phyloP scores from a whole-genome alignment of 2,797 vertebrate species.

The Halcyon badia region DNA sequence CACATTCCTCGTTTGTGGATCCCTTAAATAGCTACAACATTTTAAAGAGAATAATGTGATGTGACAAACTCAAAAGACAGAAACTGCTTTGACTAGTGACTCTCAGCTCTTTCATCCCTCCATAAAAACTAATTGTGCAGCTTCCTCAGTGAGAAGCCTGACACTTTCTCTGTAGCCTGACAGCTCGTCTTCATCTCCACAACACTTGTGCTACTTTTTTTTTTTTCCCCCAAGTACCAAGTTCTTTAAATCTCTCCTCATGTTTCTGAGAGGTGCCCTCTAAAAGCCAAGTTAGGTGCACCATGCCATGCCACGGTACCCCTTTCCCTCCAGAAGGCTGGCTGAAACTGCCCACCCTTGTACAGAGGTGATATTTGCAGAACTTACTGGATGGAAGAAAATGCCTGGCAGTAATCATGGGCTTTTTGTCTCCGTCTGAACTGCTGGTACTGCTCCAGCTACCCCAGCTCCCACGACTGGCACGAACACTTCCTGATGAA shows the following conservation, averaged over 20 bases:
- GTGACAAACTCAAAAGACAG: not conserved
- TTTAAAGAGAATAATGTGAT: not conserved
- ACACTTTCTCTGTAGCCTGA: not conserved
- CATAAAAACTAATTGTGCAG: not conserved
- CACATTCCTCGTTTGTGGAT: not conserved
- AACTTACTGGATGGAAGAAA: constrained; percentile 82
- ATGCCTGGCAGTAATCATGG: constrained; percentile 74
- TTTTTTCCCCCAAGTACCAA: not conserved
- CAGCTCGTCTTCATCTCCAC: not conserved
- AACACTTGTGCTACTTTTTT: not conserved
- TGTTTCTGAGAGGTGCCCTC: not conserved
- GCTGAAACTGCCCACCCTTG: not conserved
- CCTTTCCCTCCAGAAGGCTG: not conserved
- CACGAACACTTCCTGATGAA: constrained; percentile 92
- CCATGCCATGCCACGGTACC: accelerated
- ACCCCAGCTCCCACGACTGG: constrained; percentile 96
- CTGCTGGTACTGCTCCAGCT: constrained; percentile 99
- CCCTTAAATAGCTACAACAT: not conserved
- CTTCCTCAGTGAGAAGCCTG: not conserved
- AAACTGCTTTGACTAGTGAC: not conserved
- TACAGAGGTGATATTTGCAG: not conserved
- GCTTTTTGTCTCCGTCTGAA: constrained; percentile 92
- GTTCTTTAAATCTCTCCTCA: not conserved
- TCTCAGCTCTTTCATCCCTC: not conserved
- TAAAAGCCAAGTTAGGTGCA: not conserved